A percentile compares a stretch with the other conserved stretches of the same genome.
phyloP scores from a whole-genome alignment of 2,113 vertebrate species.

The Leucopsar rothschildi region DNA sequence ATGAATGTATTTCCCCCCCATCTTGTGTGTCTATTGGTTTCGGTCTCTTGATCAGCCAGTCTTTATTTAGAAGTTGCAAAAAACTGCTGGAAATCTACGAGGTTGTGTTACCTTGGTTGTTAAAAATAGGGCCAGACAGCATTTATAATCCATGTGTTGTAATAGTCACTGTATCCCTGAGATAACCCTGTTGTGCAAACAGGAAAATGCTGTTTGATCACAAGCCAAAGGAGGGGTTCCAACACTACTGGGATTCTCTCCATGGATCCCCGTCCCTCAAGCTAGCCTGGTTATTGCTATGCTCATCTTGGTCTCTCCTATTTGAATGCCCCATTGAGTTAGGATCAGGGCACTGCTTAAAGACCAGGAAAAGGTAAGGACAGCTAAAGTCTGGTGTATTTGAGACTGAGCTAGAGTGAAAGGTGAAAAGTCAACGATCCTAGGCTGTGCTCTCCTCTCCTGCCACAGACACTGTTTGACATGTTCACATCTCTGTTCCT shows the following conservation, averaged over 20 bases:
- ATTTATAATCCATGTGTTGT: not conserved
- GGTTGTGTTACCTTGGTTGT: not conserved
- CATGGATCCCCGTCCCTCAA: not conserved
- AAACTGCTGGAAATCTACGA: not conserved
- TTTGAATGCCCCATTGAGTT: not conserved
- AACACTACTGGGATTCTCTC: fast-evolving
- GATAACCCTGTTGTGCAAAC: not conserved
- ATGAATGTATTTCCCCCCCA: not conserved
- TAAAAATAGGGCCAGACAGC: not conserved
- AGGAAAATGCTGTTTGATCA: not conserved
- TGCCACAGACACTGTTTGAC: not conserved
- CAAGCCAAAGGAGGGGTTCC: not conserved
- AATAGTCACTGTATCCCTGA: not conserved
- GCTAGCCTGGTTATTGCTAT: not conserved
- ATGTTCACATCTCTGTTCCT: not conserved
- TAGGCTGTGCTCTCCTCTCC: not conserved
- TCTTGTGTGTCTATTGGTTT: not conserved
- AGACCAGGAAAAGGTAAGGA: not conserved
- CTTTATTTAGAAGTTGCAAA: not conserved
- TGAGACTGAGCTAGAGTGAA: not conserved
- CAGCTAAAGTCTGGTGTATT: not conserved
- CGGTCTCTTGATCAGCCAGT: not conserved
- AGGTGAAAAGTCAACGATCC: not conserved
- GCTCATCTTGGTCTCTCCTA: not conserved
- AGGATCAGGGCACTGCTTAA: not conserved